phyloP scores from a whole-genome alignment of 2,888 invertebrate species.

The Eurytoma adleriae region DNA sequence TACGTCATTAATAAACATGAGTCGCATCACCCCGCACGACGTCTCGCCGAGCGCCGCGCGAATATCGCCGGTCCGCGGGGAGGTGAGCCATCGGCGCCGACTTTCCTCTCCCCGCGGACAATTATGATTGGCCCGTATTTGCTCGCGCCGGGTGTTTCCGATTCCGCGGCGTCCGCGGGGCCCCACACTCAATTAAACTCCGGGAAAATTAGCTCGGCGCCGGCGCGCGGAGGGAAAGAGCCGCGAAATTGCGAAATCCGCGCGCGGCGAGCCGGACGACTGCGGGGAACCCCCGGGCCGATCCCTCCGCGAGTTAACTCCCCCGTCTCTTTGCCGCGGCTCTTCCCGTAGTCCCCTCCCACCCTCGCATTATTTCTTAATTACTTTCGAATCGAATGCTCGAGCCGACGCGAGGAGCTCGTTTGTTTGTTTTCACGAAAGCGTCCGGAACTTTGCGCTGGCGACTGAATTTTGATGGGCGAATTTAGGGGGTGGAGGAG shows the following conservation, averaged over 20 bases:
- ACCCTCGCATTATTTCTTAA: not conserved
- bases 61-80: too few species aligned
- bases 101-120: slow-evolving; percentile 38
- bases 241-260: slow-evolving; percentile 47
- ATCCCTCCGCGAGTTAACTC: slow-evolving; percentile 55
- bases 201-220: slow-evolving; percentile 68
- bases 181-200: slow-evolving; percentile 73
- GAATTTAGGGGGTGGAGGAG: too few species aligned
- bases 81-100: slow-evolving; percentile 51
- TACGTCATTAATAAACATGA: too few species aligned
- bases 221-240: slow-evolving; percentile 10
- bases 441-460: too few species aligned
- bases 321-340: slow-evolving; percentile 42
- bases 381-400: too few species aligned
- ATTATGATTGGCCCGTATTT: slow-evolving; percentile 32
- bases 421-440: too few species aligned
- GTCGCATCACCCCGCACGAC: too few species aligned
- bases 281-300: slow-evolving; percentile 8
- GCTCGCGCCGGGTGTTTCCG: slow-evolving; percentile 29
- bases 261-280: not conserved
- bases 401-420: too few species aligned
- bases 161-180: slow-evolving; percentile 2
- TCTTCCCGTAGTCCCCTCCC: not conserved
- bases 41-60: too few species aligned
- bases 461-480: too few species aligned